phyloP scores from a whole-genome alignment of 2,113 vertebrate species.

The Corythoichthys intestinalis region DNA sequence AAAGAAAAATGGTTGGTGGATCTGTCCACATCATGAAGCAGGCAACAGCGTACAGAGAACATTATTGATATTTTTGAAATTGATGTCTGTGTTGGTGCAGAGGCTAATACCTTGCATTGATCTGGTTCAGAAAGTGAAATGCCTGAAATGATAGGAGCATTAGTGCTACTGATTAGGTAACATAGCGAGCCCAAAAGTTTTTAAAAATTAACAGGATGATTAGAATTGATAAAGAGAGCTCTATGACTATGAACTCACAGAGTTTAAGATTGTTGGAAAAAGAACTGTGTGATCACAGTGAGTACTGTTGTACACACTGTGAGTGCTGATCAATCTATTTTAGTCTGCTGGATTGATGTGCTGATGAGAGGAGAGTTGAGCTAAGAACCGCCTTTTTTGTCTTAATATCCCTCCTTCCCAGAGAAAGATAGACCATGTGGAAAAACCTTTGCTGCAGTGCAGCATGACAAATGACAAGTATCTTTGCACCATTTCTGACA shows the following conservation, averaged over 20 bases:
- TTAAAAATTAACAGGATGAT: neutral
- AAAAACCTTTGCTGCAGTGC: slow-evolving; percentile 72
- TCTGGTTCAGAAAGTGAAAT: slow-evolving; percentile 32
- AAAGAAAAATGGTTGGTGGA: slow-evolving; percentile 13
- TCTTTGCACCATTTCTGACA: slow-evolving; percentile 51
- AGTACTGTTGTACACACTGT: slow-evolving; percentile 11
- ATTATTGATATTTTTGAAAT: slow-evolving; percentile 43
- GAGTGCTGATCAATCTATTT: slow-evolving; percentile 10
- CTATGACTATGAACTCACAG: neutral
- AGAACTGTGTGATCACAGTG: neutral
- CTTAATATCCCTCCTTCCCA: slow-evolving; percentile 37
- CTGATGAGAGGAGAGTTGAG: slow-evolving; percentile 22
- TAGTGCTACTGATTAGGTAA: slow-evolving; percentile 13
- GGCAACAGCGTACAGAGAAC: slow-evolving; percentile 17
- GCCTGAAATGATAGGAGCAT: slow-evolving; percentile 10
- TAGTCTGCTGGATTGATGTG: neutral
- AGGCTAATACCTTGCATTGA: slow-evolving; percentile 44
- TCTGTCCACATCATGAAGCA: slow-evolving; percentile 26
- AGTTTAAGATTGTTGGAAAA: neutral
- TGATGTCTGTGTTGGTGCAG: slow-evolving; percentile 35
- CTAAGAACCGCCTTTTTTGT: slow-evolving; percentile 13
- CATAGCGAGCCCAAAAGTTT: neutral
- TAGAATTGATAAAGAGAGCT: neutral
- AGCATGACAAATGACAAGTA: slow-evolving; percentile 69
- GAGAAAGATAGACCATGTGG: slow-evolving; percentile 31